Conservation (phyloP, 2,113 vertebrate species). For the Bostrychus sinensis region DNA sequence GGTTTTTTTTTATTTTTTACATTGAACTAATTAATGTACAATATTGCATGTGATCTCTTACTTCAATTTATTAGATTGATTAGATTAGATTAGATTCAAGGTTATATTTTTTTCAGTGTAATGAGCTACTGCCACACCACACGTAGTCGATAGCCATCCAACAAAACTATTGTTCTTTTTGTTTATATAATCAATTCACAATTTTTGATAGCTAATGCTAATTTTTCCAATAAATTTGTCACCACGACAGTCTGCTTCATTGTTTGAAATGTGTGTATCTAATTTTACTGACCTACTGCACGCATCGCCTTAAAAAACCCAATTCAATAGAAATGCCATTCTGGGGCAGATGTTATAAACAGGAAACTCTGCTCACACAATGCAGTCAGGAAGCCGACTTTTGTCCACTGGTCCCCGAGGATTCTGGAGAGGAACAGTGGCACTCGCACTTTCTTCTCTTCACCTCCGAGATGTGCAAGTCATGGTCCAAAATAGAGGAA, state of each 20-base stretch:
- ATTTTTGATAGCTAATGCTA: no score
- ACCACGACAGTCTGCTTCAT: background rate
- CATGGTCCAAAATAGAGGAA: constrained; percentile 52
- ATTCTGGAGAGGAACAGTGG: constrained; percentile 22
- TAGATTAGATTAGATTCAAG: no score
- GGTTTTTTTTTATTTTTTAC: no score
- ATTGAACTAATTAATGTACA: no score
- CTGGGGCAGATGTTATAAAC: constrained; percentile 69
- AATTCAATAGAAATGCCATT: constrained; percentile 29
- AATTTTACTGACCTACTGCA: constrained; percentile 24
- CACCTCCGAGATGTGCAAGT: constrained; percentile 42
- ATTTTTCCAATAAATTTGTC: background rate
- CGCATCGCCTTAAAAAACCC: constrained; percentile 24
- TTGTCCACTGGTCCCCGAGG: constrained; percentile 50
- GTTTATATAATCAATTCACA: no score
- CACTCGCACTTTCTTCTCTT: constrained; percentile 46
- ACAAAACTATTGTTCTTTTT: no score
- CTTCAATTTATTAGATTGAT: no score
- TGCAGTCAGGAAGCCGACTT: constrained; percentile 61
- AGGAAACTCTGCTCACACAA: constrained; percentile 70
- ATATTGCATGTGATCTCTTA: no score
- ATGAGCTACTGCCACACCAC: no score
- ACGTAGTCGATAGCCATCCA: no score
- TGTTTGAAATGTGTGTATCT: constrained; percentile 37
- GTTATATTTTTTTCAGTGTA: no score